These are phyloP conservation scores for Stylophora pistillata DNA, from an alignment of 64 coral and sea anemone genomes.

Conservation along the genomic window DNA sequence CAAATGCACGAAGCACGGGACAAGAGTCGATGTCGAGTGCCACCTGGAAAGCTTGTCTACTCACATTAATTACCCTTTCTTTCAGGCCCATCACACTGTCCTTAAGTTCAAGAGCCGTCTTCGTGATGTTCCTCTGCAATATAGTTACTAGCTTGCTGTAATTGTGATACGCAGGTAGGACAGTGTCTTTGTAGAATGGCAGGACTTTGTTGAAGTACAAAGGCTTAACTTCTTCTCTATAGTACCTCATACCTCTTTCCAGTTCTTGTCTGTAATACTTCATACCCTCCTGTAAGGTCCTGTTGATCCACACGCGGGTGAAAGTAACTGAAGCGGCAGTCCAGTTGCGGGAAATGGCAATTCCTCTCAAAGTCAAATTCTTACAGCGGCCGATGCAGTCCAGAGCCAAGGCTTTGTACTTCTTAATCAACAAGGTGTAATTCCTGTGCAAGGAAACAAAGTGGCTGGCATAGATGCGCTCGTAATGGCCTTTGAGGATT, in stretches of 20 bases:
- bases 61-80: conserved; percentile 35
- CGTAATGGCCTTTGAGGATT: conserved; percentile 17
- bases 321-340: conserved; percentile 21
- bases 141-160: conserved; percentile 44
- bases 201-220: conserved; percentile 72
- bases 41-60: conserved; percentile 32
- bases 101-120: conserved; percentile 34
- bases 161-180: conserved; percentile 66
- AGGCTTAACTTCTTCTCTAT: conserved; percentile 53
- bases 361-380: conserved; percentile 69
- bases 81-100: conserved; percentile 34
- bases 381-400: conserved; percentile 59
- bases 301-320: conserved; percentile 67
- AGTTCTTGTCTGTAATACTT: conserved; percentile 9
- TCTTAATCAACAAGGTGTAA: conserved; percentile 40
- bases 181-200: conserved; percentile 61
- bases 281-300: conserved; percentile 57
- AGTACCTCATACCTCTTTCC: conserved; percentile 8
- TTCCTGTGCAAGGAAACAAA: conserved; percentile 9
- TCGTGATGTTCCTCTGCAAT: conserved; percentile 36
- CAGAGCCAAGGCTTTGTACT: conserved; percentile 34
- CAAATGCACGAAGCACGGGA: conserved; percentile 41
- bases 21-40: conserved; percentile 53
- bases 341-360: conserved; percentile 51
- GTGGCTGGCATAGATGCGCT: conserved; percentile 16